Evolutionary conservation across 2,888 invertebrate species (phyloP).

Genomic region (Cecidostiba fungosa): DNA sequence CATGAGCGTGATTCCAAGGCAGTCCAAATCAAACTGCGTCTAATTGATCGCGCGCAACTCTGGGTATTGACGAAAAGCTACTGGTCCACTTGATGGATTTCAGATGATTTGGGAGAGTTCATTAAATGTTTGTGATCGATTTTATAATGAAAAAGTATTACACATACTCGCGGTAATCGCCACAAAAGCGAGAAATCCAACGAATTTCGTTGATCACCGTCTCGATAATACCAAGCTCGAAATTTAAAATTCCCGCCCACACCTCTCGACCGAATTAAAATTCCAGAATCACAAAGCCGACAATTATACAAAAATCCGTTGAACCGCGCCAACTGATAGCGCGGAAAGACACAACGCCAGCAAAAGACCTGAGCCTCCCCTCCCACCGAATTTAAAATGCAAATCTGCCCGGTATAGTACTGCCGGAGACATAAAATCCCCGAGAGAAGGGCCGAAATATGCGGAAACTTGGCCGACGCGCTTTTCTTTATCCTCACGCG

Average conservation of each 20-base stretch:
- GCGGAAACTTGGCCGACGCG: slow-evolving; percentile 17
- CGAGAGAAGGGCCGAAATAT: background rate
- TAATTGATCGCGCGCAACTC: slow-evolving; percentile 25
- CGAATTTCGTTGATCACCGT: background rate
- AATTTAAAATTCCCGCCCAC: background rate
- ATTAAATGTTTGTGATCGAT: no score
- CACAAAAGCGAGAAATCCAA: background rate
- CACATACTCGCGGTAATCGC: background rate
- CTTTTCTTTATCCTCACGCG: slow-evolving; percentile 1
- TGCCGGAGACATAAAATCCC: background rate
- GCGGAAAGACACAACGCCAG: background rate
- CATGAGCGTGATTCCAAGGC: background rate
- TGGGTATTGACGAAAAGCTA: background rate
- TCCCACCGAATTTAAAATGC: slow-evolving; percentile 35
- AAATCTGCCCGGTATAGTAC: slow-evolving; percentile 20
- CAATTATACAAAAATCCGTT: slow-evolving; percentile 18
- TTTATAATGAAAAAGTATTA: no score
- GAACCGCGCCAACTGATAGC: slow-evolving; percentile 12
- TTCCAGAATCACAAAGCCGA: background rate
- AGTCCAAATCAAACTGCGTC: background rate
- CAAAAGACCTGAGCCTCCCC: background rate
- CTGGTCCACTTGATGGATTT: no score
- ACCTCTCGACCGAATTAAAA: background rate
- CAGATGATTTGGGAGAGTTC: no score
- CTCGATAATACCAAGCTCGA: background rate